Conservation (phyloP, 2,888 invertebrate genomes). For the Atethmia centrago region DNA sequence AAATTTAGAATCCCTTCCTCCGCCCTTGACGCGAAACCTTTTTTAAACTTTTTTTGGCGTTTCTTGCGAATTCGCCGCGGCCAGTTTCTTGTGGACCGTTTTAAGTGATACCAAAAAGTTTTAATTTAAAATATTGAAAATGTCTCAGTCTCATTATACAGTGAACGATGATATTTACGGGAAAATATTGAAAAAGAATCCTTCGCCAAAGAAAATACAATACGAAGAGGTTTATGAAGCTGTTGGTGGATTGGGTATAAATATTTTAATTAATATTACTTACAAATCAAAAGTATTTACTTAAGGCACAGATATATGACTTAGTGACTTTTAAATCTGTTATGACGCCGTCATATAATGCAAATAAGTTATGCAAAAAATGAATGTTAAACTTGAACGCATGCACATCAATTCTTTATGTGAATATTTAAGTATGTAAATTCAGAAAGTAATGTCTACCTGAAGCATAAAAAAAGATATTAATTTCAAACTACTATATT, state of each 20-base stretch:
- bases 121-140: conserved; percentile 70
- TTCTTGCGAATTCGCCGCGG: conserved; percentile 75
- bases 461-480: no score
- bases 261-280: conserved; percentile 7
- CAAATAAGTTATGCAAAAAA: no score
- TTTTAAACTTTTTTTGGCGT: conserved; percentile 73
- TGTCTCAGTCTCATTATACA: conserved; percentile 83
- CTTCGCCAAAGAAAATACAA: conserved; percentile 36
- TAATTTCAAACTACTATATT: no score
- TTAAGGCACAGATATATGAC: no score
- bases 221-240: conserved; percentile 33
- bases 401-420: no score
- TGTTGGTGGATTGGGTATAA: conserved; percentile 34
- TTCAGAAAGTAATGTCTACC: no score
- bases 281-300: conserved; percentile 10
- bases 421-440: no score
- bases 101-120: conserved; percentile 66
- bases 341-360: no score
- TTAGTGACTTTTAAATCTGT: no score
- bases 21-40: conserved; percentile 78
- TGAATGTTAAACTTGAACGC: no score
- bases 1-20: conserved; percentile 87
- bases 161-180: conserved; percentile 67
- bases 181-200: conserved; percentile 33
- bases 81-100: conserved; percentile 77